phyloP scores from a whole-genome alignment of 2,888 invertebrate genomes.

The Caenorhabditis sinica region DNA sequence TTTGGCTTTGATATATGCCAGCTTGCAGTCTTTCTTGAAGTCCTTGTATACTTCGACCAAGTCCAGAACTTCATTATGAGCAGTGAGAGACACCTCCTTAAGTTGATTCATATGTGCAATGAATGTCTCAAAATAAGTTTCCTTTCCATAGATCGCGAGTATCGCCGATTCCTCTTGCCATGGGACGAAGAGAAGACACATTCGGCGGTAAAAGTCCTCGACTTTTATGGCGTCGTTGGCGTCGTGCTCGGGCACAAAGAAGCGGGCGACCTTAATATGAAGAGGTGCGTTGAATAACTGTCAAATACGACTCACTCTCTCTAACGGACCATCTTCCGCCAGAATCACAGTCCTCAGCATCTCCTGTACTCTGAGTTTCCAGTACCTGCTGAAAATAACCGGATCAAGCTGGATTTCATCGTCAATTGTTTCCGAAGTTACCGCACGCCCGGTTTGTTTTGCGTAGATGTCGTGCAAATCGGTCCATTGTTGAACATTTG shows the following conservation, averaged over 20 bases:
- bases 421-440: background rate
- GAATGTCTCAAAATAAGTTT: constrained; percentile 15
- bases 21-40: background rate
- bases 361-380: no score
- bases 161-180: background rate
- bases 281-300: no score
- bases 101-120: background rate
- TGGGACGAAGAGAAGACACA: constrained; percentile 23
- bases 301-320: no score
- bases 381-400: background rate
- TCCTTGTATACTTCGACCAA: background rate
- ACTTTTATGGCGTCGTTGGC: background rate
- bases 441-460: background rate
- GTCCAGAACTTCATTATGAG: background rate
- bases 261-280: background rate
- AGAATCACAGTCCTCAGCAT: constrained; percentile 18
- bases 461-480: background rate
- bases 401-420: background rate
- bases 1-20: background rate
- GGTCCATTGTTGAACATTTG: background rate
- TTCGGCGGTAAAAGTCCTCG: constrained; percentile 10
- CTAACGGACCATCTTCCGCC: constrained; percentile 39
- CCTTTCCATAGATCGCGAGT: background rate
- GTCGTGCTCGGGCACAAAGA: background rate
- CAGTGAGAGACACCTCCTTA: background rate